Evolutionary conservation across 2,113 vertebrate genomes (phyloP).

Genomic region (Felis chaus): DNA sequence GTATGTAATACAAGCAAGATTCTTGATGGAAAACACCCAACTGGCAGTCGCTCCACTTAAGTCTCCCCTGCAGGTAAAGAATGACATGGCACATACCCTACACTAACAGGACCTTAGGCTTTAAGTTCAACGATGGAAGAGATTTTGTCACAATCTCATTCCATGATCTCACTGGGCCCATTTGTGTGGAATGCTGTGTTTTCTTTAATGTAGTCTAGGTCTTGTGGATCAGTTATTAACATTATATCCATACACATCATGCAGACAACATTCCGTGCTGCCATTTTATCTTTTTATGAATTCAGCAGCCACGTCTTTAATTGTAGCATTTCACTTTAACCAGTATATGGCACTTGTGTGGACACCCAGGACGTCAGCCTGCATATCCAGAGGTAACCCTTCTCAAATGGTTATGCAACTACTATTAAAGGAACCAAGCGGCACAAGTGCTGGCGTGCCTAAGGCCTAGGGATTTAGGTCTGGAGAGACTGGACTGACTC

Average conservation of each 20-base stretch:
- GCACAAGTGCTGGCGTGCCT: neutral
- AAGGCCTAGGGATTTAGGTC: neutral
- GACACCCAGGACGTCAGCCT: neutral
- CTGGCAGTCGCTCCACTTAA: neutral
- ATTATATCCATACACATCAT: neutral
- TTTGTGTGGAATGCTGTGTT: neutral
- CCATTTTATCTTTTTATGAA: neutral
- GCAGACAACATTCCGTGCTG: neutral
- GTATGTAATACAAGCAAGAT: neutral
- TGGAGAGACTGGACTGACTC: neutral
- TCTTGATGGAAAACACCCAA: neutral
- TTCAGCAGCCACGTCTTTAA: conserved; percentile 27
- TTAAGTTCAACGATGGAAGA: neutral
- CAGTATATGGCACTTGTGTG: neutral
- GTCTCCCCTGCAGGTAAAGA: neutral
- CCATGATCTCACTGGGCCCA: neutral
- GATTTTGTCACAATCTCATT: neutral
- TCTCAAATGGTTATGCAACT: neutral
- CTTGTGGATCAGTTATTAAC: neutral
- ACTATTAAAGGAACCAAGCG: neutral
- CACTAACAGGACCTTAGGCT: neutral
- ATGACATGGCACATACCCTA: neutral
- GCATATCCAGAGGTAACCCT: neutral
- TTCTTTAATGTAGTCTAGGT: neutral
- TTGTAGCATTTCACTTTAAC: neutral